Percentiles rank a stretch among this genome's conserved stretches.
Conservation (phyloP, 2,888 invertebrate species). For the Trichogramma evanescens region DNA sequence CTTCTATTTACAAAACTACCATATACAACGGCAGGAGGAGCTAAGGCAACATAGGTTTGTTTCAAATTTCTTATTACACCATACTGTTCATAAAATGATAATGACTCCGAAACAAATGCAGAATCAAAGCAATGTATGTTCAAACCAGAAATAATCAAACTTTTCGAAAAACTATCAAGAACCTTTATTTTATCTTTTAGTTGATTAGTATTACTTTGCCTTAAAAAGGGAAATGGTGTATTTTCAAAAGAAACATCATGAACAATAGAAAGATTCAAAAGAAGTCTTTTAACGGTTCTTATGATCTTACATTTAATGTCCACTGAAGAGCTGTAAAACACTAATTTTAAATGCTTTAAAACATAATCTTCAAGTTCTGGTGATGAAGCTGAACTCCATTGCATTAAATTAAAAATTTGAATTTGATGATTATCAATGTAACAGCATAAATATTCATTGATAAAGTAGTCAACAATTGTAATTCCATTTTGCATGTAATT, state of each 20-base stretch:
- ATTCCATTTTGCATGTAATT: slow-evolving; percentile 43
- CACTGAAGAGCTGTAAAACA: slow-evolving; percentile 36
- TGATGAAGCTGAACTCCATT: slow-evolving; percentile 33
- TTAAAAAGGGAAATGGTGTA: slow-evolving; percentile 34
- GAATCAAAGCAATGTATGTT: slow-evolving; percentile 30
- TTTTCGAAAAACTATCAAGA: slow-evolving; percentile 25
- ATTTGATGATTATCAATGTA: slow-evolving; percentile 33
- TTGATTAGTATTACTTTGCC: slow-evolving; percentile 28
- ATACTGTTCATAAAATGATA: slow-evolving; percentile 37
- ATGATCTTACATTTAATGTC: slow-evolving; percentile 37
- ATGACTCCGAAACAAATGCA: slow-evolving; percentile 31
- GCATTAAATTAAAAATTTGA: slow-evolving; percentile 35
- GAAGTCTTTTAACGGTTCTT: slow-evolving; percentile 27
- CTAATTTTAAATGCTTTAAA: slow-evolving; percentile 32
- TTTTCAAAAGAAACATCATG: slow-evolving; percentile 25
- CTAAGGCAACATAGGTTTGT: slow-evolving; percentile 26
- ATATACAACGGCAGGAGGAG: slow-evolving; percentile 38
- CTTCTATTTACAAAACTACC: slow-evolving; percentile 33
- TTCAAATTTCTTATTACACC: slow-evolving; percentile 5
- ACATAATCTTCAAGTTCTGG: slow-evolving; percentile 35
- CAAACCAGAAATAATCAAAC: slow-evolving; percentile 35
- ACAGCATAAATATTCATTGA: slow-evolving; percentile 37
- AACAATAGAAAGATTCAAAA: slow-evolving; percentile 36
- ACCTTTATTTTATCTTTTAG: slow-evolving; percentile 27
- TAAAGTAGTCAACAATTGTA: slow-evolving; percentile 37